phyloP scores from a whole-genome alignment of 2,113 vertebrate species.

The Puma concolor region DNA sequence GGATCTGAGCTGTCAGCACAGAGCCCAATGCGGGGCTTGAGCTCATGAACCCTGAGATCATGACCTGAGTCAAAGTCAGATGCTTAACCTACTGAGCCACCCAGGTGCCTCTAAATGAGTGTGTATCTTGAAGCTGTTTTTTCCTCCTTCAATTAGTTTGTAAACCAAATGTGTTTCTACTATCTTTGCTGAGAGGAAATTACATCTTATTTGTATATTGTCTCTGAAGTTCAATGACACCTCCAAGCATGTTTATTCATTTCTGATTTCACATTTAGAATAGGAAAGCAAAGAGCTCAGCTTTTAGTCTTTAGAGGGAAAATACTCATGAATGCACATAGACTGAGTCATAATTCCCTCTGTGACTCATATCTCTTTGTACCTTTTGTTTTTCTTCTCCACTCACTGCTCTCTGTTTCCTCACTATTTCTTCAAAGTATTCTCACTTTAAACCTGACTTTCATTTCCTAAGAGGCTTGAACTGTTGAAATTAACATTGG shows the following conservation, averaged over 20 bases:
- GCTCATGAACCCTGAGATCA: too few relatives aligned
- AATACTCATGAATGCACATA: background rate
- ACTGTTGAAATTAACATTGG: background rate
- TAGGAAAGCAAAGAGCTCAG: background rate
- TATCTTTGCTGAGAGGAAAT: background rate
- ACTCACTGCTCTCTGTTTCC: background rate
- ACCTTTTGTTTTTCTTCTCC: background rate
- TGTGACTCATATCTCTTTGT: background rate
- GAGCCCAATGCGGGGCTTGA: too few relatives aligned
- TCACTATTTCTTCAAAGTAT: background rate
- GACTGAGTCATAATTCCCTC: background rate
- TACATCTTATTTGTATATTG: background rate
- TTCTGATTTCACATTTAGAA: background rate
- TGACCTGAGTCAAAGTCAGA: too few relatives aligned
- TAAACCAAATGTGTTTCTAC: background rate
- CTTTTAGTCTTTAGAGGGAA: background rate
- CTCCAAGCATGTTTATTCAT: background rate
- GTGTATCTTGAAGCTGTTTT: background rate
- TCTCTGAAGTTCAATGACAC: background rate
- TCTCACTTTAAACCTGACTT: background rate
- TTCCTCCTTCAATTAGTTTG: background rate
- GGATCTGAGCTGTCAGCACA: too few relatives aligned
- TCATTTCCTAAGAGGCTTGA: background rate
- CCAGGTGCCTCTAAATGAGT: background rate
- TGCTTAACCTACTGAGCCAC: too few relatives aligned